phyloP scores from a whole-genome alignment of 2,113 vertebrate species.

The Myotis yumanensis region DNA sequence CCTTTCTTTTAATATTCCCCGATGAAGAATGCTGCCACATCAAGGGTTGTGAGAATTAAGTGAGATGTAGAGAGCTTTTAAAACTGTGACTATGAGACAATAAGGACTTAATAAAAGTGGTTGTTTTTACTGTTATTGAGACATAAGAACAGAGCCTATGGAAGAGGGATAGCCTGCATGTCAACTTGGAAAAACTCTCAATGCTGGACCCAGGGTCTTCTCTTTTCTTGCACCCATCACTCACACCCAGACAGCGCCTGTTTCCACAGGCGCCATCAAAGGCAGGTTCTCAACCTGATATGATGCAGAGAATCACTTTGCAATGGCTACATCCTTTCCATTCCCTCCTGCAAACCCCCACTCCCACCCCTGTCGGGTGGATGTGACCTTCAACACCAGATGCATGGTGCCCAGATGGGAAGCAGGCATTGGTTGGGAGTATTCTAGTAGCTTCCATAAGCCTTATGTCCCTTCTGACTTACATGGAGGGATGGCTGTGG shows the following conservation, averaged over 20 bases:
- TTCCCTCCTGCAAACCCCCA: background rate
- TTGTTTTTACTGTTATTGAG: background rate
- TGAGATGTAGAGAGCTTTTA: background rate
- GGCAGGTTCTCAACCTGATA: too few relatives aligned
- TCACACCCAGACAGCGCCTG: accelerated
- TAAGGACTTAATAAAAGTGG: background rate
- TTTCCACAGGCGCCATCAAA: background rate
- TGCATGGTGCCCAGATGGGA: constrained; percentile 56
- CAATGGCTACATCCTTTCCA: background rate
- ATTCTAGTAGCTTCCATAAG: constrained; percentile 48
- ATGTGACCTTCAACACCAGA: constrained; percentile 77
- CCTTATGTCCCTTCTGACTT: constrained; percentile 71
- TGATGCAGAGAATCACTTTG: background rate
- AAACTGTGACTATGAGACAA: background rate
- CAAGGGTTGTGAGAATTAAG: background rate
- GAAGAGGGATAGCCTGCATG: background rate
- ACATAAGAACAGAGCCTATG: background rate
- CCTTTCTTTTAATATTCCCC: background rate
- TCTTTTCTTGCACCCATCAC: background rate
- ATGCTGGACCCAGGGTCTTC: background rate
- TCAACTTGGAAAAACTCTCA: background rate
- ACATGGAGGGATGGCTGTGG: constrained; percentile 27
- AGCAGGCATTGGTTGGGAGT: constrained; percentile 54
- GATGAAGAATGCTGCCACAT: background rate
- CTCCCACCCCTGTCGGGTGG: constrained; percentile 10